phyloP scores from a whole-genome alignment of 1,140 invertebrate genomes.

The Caenorhabditis inopinata region DNA sequence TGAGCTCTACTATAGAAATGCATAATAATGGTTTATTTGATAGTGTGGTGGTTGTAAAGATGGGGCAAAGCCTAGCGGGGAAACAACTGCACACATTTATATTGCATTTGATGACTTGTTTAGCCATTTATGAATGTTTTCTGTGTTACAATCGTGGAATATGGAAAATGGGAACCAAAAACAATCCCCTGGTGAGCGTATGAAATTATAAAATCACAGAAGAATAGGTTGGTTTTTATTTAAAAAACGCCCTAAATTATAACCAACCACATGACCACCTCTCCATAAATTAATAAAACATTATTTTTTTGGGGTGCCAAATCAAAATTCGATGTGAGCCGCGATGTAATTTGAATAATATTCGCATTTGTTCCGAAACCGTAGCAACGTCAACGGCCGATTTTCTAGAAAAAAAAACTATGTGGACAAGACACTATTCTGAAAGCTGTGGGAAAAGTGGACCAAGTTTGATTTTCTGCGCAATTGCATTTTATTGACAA shows the following conservation, averaged over 20 bases:
- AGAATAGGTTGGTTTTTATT: too few relatives aligned
- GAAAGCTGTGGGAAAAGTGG: neutral
- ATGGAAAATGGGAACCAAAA: too few relatives aligned
- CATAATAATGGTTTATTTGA: constrained; percentile 35
- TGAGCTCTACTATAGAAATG: constrained; percentile 30
- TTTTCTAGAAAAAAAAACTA: neutral
- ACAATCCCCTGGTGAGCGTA: too few relatives aligned
- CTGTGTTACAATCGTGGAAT: neutral
- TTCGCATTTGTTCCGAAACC: neutral
- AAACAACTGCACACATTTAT: constrained; percentile 24
- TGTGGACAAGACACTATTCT: too few relatives aligned
- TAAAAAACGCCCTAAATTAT: too few relatives aligned
- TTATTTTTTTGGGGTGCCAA: neutral
- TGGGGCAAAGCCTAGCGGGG: neutral
- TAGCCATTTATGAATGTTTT: constrained; percentile 33
- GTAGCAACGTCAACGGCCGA: neutral
- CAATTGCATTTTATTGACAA: neutral
- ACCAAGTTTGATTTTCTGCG: neutral
- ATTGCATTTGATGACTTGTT: constrained; percentile 34
- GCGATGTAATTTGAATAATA: constrained; percentile 1
- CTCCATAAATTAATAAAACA: constrained; percentile 11
- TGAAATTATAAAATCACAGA: too few relatives aligned
- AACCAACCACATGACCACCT: neutral
- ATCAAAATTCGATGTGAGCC: neutral
- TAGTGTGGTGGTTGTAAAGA: constrained; percentile 27